A percentile compares a stretch with the other conserved stretches of the same genome.
Evolutionary conservation across 2,113 vertebrate species (phyloP).

Genomic region (Microtus oregoni): DNA sequence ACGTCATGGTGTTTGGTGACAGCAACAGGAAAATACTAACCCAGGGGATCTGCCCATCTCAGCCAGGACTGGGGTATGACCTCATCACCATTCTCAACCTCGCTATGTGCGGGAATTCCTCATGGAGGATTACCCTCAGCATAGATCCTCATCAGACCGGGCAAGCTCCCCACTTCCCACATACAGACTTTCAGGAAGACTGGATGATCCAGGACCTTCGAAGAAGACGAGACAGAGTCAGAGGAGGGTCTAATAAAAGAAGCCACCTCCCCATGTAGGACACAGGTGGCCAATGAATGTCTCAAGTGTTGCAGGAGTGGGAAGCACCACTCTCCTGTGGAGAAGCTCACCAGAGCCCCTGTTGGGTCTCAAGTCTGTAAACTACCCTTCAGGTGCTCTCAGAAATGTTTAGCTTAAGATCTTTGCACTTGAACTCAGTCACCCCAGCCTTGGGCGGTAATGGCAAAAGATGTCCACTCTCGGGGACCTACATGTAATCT

Average conservation of each 20-base stretch:
- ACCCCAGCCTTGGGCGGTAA: neutral
- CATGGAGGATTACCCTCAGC: neutral
- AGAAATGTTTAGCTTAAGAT: neutral
- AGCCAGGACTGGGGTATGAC: fast-evolving
- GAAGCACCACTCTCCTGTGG: no score
- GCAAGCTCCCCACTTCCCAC: neutral
- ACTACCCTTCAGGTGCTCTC: neutral
- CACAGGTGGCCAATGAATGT: neutral
- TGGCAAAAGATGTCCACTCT: neutral
- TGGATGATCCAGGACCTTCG: fast-evolving
- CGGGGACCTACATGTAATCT: neutral
- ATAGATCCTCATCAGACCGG: conserved; percentile 47
- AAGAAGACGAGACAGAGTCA: neutral
- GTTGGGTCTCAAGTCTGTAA: neutral
- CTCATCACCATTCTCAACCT: fast-evolving
- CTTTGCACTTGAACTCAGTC: neutral
- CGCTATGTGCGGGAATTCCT: neutral
- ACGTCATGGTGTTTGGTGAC: neutral
- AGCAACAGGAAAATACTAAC: neutral
- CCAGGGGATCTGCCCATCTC: no score
- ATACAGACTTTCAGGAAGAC: neutral
- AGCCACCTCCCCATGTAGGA: neutral
- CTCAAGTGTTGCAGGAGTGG: neutral
- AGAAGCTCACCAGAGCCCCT: neutral
- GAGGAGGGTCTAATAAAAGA: neutral